Evolutionary conservation across 35 echinoderm and acorn worm species (phyloP), one percentile per base, ranked within the genome.

Genomic region (Ophioderma brevispina): DNA sequence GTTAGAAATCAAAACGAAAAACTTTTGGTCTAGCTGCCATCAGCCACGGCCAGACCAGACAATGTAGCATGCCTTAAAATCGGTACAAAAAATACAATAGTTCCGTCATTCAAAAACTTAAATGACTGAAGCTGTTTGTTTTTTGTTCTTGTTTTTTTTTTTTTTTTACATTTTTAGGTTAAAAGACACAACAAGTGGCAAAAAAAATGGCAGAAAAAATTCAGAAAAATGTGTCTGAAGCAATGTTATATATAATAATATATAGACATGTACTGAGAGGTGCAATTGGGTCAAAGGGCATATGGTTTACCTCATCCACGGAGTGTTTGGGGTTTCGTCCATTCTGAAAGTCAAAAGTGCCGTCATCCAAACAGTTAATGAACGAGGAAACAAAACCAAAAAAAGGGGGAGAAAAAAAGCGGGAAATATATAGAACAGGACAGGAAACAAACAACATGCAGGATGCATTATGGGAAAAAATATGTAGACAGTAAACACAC

Each of bases 261-360:
- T 70, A 70, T 70, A 70, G 10, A 70, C 59, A 70, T 70, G 59
- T 70, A 70, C 59, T 70, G 59, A 70, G 63, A 70, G 63, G 83
- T 85, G 83, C 83, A 85, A 85, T 85, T 49, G 83, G 59, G 59
- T 70, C 59, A 70, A 70, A 70, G 59, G 59, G 10, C 59, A 70
- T 70, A 70, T 64, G 41, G 52, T 52, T 85, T 85, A 85, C 83
- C 83, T 85, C 83, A 85, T 85, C 83, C 52, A 59, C 35, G 35
- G 36, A 52, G 83, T 64, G 52, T 35, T 64, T 85, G 52, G 83
- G 52, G 55, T 33, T 85, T 31, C 13, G 36, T 37, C 33, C 43
- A 64, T 85, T 85, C 83, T 85, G 83, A 85, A 85, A 85, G 55
- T 85, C 55, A 85, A 85, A 85, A 85, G 83, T 85, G 83, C 36